A percentile compares a stretch with the other conserved stretches of the same genome.
phyloP scores from a whole-genome alignment of 2,113 vertebrate species.

The Theropithecus gelada region DNA sequence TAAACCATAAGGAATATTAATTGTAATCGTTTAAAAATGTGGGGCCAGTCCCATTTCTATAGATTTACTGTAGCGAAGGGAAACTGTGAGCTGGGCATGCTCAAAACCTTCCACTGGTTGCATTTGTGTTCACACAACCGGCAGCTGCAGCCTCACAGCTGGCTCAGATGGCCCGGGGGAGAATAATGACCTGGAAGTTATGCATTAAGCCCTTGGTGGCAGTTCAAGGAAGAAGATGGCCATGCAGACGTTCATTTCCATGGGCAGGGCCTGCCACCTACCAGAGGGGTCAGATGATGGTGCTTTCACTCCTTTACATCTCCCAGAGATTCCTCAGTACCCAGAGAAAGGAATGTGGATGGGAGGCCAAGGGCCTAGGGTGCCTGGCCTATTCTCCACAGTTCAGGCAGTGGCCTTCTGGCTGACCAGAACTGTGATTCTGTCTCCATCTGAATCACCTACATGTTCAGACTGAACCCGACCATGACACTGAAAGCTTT shows the following conservation, averaged over 20 bases:
- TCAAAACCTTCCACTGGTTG: not conserved
- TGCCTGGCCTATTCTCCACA: not conserved
- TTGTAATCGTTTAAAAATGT: conserved; percentile 52
- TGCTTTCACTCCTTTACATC: not conserved
- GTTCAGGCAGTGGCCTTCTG: not conserved
- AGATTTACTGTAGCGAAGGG: conserved; percentile 7
- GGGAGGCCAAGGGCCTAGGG: not conserved
- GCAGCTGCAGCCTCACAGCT: not conserved
- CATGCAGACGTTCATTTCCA: not conserved
- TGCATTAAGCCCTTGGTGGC: not conserved
- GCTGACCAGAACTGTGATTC: not conserved
- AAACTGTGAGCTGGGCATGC: not conserved
- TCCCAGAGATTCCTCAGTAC: not conserved
- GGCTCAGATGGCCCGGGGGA: not conserved
- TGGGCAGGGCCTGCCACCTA: not conserved
- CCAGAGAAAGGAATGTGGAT: not conserved
- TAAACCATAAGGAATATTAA: conserved; percentile 61
- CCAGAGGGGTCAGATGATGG: not conserved
- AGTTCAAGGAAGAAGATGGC: not conserved
- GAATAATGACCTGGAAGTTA: not conserved
- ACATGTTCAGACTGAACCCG: not conserved
- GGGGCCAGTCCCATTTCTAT: conserved; percentile 2
- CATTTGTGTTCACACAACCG: not conserved
- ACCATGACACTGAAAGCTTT: not conserved
- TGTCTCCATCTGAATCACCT: not conserved